Evolutionary conservation across 2,113 vertebrate species (phyloP).

Genomic region (Etheostoma cragini): DNA sequence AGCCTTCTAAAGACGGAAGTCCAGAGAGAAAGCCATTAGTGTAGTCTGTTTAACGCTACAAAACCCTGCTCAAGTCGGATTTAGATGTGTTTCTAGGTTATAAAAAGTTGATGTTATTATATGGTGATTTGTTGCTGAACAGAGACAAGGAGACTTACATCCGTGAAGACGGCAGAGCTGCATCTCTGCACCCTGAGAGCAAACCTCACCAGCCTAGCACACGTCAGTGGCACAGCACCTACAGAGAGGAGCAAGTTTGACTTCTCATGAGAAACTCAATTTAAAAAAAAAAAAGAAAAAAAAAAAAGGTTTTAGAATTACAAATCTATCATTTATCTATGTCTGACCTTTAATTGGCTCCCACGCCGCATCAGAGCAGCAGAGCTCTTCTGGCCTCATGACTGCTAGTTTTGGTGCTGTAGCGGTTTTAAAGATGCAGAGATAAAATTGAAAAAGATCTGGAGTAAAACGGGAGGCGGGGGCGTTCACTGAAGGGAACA

Average conservation of each 20-base stretch:
- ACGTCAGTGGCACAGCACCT: conserved; percentile 65
- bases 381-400: conserved; percentile 11
- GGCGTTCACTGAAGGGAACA: conserved; percentile 41
- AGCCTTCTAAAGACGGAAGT: too few relatives aligned
- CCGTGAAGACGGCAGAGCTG: conserved; percentile 54
- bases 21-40: not conserved
- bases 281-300: not conserved
- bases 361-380: conserved; percentile 53
- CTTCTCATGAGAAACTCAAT: not conserved
- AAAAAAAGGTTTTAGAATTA: not conserved
- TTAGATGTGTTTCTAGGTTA: not conserved
- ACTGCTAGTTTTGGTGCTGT: conserved; percentile 53
- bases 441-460: conserved; percentile 67
- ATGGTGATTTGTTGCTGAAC: not conserved
- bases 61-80: not conserved
- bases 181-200: conserved; percentile 68
- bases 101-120: not conserved
- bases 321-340: not conserved
- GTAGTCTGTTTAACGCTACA: not conserved
- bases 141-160: conserved; percentile 69
- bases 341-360: conserved; percentile 70
- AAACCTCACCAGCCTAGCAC: conserved; percentile 74
- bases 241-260: not conserved
- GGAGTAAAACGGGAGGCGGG: conserved; percentile 64
- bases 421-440: conserved; percentile 74